phyloP scores from a whole-genome alignment of 2,797 vertebrate genomes.

The Scolopax rusticola region DNA sequence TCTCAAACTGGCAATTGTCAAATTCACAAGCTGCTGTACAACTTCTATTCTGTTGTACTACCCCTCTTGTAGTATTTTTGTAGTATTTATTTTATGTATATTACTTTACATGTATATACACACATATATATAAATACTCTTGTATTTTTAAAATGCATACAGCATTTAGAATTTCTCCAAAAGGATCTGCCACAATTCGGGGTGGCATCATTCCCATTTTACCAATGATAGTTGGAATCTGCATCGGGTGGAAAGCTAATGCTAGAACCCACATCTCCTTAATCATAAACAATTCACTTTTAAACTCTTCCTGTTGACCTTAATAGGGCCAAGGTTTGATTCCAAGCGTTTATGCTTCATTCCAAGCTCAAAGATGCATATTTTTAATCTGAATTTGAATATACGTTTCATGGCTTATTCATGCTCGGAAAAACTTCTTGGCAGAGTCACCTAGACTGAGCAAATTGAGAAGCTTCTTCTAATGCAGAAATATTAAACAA shows the following conservation, averaged over 20 bases:
- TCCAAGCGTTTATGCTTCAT: constrained; percentile 50
- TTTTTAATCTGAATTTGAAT: constrained; percentile 70
- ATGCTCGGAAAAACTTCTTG: constrained; percentile 67
- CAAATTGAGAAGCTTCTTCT: constrained; percentile 56
- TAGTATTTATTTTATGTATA: too few relatives aligned
- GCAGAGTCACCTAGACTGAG: constrained; percentile 61
- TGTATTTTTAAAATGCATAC: not conserved
- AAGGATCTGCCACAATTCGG: not conserved
- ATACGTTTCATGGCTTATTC: constrained; percentile 63
- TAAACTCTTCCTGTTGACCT: constrained; percentile 33
- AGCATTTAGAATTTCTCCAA: not conserved
- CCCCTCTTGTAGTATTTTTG: too few relatives aligned
- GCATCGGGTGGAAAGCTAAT: not conserved
- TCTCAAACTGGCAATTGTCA: not conserved
- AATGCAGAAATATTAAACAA: constrained; percentile 74
- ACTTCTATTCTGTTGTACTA: not conserved
- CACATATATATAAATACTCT: not conserved
- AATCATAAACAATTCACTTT: not conserved
- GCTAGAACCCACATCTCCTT: not conserved
- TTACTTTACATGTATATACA: too few relatives aligned
- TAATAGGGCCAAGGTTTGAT: constrained; percentile 13
- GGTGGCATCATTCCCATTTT: not conserved
- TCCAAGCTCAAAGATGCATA: constrained; percentile 38
- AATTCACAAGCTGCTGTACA: not conserved
- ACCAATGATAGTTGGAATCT: not conserved